Evolutionary conservation across 2,113 vertebrate species (phyloP).

Genomic region (Chionis minor): DNA sequence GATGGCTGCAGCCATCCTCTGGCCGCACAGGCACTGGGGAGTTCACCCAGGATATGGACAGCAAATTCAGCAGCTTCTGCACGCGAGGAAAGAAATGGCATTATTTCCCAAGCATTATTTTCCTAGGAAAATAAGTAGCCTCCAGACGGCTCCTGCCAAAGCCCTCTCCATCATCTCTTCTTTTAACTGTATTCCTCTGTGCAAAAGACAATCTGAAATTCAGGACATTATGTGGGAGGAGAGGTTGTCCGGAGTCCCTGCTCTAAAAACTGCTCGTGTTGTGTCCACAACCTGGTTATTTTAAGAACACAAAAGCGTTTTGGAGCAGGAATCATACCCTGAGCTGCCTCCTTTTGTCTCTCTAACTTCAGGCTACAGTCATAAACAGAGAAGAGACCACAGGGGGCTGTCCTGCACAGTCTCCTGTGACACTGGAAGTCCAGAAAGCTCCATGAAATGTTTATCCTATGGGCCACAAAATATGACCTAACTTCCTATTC

Average conservation of each 20-base stretch:
- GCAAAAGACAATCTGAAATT: not conserved
- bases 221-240: not conserved
- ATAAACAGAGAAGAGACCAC: not conserved
- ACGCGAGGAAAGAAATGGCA: not conserved
- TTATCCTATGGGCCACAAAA: not conserved
- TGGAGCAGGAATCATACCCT: not conserved
- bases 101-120: not conserved
- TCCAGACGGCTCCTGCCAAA: not conserved
- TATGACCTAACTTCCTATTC: not conserved
- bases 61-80: not conserved
- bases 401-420: not conserved
- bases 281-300: not conserved
- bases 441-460: not conserved
- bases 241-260: not conserved
- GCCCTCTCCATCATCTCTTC: not conserved
- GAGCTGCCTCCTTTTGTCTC: not conserved
- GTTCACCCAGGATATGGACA: not conserved
- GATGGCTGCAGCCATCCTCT: fast-evolving
- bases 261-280: not conserved
- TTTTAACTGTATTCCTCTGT: not conserved
- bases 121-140: not conserved
- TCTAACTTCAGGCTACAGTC: not conserved
- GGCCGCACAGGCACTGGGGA: not conserved
- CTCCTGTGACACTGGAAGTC: not conserved
- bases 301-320: not conserved